Conservation (phyloP, 2,113 vertebrate genomes). For the Gracilinanus agilis region DNA sequence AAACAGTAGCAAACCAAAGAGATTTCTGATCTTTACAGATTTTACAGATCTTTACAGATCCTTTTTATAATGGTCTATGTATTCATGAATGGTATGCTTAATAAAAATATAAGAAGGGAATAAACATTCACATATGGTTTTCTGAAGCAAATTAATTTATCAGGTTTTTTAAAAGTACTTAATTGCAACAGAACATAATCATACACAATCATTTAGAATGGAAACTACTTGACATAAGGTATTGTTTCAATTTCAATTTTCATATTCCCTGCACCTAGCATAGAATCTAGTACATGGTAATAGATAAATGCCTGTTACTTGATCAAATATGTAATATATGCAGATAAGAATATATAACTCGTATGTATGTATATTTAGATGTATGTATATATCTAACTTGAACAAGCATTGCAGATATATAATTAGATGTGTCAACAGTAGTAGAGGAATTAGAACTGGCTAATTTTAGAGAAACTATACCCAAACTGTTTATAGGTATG, state of each 20-base stretch:
- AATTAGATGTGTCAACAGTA: background rate
- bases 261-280: background rate
- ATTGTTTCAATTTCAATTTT: background rate
- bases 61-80: background rate
- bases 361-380: background rate
- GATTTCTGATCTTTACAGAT: background rate
- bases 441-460: background rate
- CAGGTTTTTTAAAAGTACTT: background rate
- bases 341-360: background rate
- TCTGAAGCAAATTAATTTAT: background rate
- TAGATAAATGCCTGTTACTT: background rate
- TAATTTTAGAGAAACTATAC: background rate
- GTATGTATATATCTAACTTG: background rate
- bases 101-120: background rate
- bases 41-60: background rate
- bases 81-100: background rate
- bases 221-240: background rate
- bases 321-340: background rate
- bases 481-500: background rate
- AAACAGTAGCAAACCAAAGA: background rate
- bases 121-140: background rate
- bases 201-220: background rate
- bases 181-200: background rate
- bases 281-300: background rate
- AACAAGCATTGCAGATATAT: background rate